phyloP scores from a whole-genome alignment of 23 tunicate species.

The Styela plicata region DNA sequence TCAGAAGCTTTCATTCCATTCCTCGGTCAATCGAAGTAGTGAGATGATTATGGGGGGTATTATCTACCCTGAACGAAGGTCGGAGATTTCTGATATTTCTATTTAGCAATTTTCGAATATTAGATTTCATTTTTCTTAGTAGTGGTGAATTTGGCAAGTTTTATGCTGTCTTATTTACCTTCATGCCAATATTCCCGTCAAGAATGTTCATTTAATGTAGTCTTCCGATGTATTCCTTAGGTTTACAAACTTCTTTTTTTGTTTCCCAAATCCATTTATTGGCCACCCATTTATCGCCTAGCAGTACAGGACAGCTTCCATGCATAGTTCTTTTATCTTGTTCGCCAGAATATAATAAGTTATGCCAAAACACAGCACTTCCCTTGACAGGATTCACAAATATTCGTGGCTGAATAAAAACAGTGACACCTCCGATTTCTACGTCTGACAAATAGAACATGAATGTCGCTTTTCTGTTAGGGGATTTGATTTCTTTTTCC shows the following conservation, averaged over 20 bases:
- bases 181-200: too few species aligned
- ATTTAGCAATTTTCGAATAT: too few species aligned
- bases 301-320: conserved; percentile 26
- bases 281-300: conserved; percentile 34
- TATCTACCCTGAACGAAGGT: too few species aligned
- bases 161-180: too few species aligned
- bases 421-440: conserved; percentile 22
- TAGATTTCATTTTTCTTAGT: too few species aligned
- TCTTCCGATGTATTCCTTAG: neutral
- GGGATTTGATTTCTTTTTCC: too few species aligned
- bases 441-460: conserved; percentile 28
- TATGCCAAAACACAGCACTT: conserved; percentile 22
- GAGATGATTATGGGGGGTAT: too few species aligned
- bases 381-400: conserved; percentile 22
- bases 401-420: conserved; percentile 7
- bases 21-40: too few species aligned
- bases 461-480: conserved; percentile 14
- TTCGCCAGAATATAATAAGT: neutral
- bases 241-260: neutral
- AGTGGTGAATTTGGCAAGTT: too few species aligned
- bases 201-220: neutral
- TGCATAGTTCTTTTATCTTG: conserved; percentile 5
- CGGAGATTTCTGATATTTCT: too few species aligned
- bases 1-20: too few species aligned
- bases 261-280: conserved; percentile 26